Conservation (phyloP, 2,113 vertebrate species). For the Bubo scandiacus region DNA sequence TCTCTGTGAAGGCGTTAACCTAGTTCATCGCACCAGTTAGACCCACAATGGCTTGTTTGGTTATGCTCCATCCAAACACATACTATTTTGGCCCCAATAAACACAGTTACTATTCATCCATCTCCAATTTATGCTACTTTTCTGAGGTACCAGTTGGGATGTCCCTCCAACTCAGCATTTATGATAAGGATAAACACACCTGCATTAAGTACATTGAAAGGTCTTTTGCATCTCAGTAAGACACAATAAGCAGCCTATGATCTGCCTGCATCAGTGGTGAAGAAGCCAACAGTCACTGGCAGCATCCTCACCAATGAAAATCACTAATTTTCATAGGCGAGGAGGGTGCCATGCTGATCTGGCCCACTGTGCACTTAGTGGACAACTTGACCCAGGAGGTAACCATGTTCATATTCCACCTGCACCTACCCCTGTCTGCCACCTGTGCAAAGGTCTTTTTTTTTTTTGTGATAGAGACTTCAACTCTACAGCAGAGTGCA, state of each 20-base stretch:
- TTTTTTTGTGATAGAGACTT: neutral
- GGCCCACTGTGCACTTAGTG: neutral
- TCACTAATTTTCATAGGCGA: neutral
- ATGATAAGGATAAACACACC: neutral
- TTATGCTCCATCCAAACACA: neutral
- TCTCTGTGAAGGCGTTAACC: neutral
- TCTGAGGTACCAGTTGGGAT: neutral
- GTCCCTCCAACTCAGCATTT: accelerated
- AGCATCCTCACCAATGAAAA: neutral
- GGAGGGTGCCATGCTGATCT: neutral
- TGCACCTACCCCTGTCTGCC: neutral
- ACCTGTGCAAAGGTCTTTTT: neutral
- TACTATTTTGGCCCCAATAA: neutral
- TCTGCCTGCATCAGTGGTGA: neutral
- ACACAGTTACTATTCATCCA: accelerated
- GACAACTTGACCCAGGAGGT: neutral
- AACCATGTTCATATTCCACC: neutral
- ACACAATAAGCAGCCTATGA: neutral
- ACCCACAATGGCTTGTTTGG: neutral
- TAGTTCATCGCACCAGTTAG: neutral
- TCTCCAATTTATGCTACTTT: neutral
- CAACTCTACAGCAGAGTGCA: conserved; percentile 15
- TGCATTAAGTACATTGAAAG: neutral
- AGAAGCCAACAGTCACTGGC: neutral
- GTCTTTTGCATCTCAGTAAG: neutral